Conservation (phyloP, 2,888 invertebrate genomes). For the Meloe dianella region DNA sequence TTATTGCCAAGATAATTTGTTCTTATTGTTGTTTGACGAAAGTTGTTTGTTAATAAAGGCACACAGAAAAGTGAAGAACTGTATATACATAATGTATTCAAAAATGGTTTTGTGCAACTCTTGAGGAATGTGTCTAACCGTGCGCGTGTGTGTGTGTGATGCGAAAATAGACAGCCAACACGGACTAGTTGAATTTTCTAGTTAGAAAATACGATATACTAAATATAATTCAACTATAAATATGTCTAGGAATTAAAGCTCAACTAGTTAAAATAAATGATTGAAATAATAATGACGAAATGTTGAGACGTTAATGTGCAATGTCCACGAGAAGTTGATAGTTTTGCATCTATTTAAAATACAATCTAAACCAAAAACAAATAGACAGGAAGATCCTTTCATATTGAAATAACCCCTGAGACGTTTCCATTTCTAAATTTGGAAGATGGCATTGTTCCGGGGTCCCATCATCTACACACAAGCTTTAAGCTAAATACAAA, state of each 20-base stretch:
- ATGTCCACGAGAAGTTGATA: no score
- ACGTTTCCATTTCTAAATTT: conserved; percentile 32
- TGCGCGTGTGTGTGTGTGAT: neutral
- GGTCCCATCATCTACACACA: neutral
- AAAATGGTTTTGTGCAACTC: conserved; percentile 16
- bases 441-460: conserved; percentile 21
- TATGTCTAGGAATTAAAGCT: conserved; percentile 20
- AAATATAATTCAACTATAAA: conserved; percentile 34
- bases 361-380: neutral
- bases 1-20: no score
- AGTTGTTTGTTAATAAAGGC: neutral
- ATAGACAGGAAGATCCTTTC: conserved; percentile 15
- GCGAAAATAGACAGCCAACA: conserved; percentile 24
- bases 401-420: conserved; percentile 35
- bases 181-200: conserved; percentile 31
- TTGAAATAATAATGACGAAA: neutral
- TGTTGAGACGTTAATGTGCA: no score
- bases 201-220: conserved; percentile 31
- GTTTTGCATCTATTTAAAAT: no score
- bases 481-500: conserved; percentile 1
- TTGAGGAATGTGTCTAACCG: conserved; percentile 23
- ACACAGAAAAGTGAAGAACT: neutral
- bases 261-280: neutral
- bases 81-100: neutral
- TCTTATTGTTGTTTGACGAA: no score